A percentile compares a stretch with the other conserved stretches of the same genome.
phyloP scores from a whole-genome alignment of 2,888 invertebrate genomes.

The Pasiphila rectangulata region DNA sequence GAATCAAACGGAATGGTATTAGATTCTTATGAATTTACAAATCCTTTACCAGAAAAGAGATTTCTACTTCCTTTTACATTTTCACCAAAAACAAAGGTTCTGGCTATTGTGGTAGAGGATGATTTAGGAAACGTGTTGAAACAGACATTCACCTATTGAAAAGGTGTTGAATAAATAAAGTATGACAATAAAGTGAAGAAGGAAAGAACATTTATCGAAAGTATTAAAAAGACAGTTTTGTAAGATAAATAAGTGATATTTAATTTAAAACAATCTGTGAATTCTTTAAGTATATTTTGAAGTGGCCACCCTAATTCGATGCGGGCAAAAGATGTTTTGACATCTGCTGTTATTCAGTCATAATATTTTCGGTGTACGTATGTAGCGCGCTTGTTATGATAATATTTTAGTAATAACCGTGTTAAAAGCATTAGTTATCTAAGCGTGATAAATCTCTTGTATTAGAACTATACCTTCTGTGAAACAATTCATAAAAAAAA shows the following conservation, averaged over 20 bases:
- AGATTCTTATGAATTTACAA: conserved; percentile 83
- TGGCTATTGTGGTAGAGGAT: conserved; percentile 84
- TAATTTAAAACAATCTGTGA: background rate
- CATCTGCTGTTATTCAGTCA: conserved; percentile 33
- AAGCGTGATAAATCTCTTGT: conserved; percentile 35
- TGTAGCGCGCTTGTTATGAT: conserved; percentile 23
- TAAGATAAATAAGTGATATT: conserved; percentile 1
- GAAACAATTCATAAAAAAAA: conserved; percentile 22
- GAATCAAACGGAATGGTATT: conserved; percentile 82
- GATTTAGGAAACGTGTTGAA: conserved; percentile 85
- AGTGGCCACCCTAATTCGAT: conserved; percentile 39
- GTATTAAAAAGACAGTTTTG: conserved; percentile 26
- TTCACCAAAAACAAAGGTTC: conserved; percentile 69
- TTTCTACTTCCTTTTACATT: conserved; percentile 80
- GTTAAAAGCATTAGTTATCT: conserved; percentile 30
- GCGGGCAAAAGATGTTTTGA: conserved; percentile 40
- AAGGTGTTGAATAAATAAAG: conserved; percentile 40
- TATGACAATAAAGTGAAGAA: conserved; percentile 61
- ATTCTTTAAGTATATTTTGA: conserved; percentile 27
- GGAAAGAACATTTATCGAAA: conserved; percentile 25
- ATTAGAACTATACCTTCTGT: conserved; percentile 26
- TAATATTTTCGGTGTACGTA: conserved; percentile 22
- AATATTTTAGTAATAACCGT: conserved; percentile 30
- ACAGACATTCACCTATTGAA: conserved; percentile 79
- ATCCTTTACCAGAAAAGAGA: conserved; percentile 78